A percentile compares a stretch with the other conserved stretches of the same genome.
Evolutionary conservation across 23 tunicate genomes (phyloP).

Genomic region (Styela plicata): DNA sequence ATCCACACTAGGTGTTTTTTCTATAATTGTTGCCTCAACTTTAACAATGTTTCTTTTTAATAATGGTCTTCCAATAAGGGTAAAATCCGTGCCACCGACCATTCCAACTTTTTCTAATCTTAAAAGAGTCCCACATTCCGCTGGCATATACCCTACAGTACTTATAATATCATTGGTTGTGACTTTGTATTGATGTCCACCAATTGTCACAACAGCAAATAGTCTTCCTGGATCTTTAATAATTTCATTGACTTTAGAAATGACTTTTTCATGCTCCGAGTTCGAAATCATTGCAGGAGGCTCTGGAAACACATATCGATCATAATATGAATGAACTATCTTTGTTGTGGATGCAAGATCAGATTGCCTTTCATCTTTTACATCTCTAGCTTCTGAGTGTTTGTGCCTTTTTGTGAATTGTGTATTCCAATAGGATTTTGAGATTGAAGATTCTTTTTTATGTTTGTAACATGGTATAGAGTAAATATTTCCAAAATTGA

Average conservation of each 20-base stretch:
- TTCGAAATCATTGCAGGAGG: constrained; percentile 78
- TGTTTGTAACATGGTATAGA: no score
- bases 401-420: neutral
- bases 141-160: constrained; percentile 39
- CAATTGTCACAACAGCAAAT: constrained; percentile 65
- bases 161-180: constrained; percentile 71
- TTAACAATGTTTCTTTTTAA: constrained; percentile 55
- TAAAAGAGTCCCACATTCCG: constrained; percentile 69
- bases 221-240: constrained; percentile 51
- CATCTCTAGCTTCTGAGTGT: neutral
- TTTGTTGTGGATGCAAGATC: neutral
- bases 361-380: neutral
- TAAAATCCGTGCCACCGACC: constrained; percentile 84
- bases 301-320: constrained; percentile 87
- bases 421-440: neutral
- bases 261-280: constrained; percentile 62
- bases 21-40: constrained; percentile 69
- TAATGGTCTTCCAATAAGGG: constrained; percentile 72
- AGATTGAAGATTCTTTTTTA: no score
- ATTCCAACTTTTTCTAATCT: constrained; percentile 75
- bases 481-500: no score
- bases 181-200: constrained; percentile 69
- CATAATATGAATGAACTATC: constrained; percentile 57
- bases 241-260: constrained; percentile 55
- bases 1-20: constrained; percentile 75